Conservation (phyloP, 2,113 vertebrate genomes). For the Brachyistius frenatus region DNA sequence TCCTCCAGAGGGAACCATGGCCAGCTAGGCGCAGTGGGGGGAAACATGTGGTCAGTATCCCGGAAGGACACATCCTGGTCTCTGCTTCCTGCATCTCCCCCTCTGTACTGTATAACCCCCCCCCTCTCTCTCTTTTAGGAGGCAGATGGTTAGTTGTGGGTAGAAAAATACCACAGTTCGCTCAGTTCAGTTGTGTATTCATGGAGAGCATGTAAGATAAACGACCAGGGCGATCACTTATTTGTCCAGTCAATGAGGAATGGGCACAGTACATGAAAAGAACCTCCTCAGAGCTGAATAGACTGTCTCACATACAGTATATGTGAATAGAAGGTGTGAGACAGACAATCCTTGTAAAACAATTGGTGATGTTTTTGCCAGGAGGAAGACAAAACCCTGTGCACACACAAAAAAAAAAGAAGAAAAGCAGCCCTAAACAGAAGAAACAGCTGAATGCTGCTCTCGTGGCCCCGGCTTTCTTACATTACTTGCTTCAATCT, state of each 20-base stretch:
- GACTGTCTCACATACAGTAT: not conserved
- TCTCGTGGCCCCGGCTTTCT: not conserved
- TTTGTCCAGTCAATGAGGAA: slow-evolving; percentile 39
- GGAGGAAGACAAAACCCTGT: not conserved
- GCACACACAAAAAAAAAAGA: not conserved
- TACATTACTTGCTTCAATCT: slow-evolving; percentile 21
- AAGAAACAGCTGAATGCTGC: slow-evolving; percentile 25
- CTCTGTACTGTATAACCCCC: not conserved
- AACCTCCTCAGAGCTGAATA: slow-evolving; percentile 17
- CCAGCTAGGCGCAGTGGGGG: slow-evolving; percentile 28
- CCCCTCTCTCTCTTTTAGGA: not conserved
- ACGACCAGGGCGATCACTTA: slow-evolving; percentile 30
- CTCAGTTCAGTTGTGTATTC: slow-evolving; percentile 14
- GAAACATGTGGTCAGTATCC: slow-evolving; percentile 42
- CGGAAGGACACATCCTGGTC: slow-evolving; percentile 36
- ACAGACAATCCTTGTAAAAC: slow-evolving; percentile 11
- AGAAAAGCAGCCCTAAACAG: not conserved
- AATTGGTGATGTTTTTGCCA: slow-evolving; percentile 53
- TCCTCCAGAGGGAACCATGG: slow-evolving; percentile 54
- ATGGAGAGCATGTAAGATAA: slow-evolving; percentile 27
- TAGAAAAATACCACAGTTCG: slow-evolving; percentile 28
- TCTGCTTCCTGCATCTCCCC: slow-evolving; percentile 12
- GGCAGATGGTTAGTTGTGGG: slow-evolving; percentile 5
- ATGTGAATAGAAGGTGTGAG: slow-evolving; percentile 47
- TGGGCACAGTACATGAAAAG: slow-evolving; percentile 26